Evolutionary conservation across 2,888 invertebrate genomes (phyloP), one percentile per base, ranked within the genome.

Genomic region (Chaetoderma sp.): DNA sequence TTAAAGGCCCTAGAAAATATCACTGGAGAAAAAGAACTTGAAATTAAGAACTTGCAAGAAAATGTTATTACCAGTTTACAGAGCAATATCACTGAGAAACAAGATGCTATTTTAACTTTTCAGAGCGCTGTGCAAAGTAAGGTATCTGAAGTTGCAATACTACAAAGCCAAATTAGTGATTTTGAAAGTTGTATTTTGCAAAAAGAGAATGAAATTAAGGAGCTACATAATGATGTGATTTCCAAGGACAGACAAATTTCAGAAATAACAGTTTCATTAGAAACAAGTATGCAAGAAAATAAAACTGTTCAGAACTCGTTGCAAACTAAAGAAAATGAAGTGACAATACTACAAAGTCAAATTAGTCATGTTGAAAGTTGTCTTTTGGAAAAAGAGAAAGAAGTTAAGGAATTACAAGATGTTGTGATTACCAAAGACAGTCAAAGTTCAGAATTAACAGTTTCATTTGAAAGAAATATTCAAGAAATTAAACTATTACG

Each of bases 401-500:
- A 65, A 39, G 52, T 54, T 47, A n/a, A 18, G 30, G 33, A 66
- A 32, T 36, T 59, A 39, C 27, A 50, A 54, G 16, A 28, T 28
- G 33, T 32, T 21, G 28, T 59, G 13, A 42, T 63, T 57, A 30
- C 56, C 47, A 47, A 60, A 71, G 56, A 47, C 52, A 36, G 23
- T 66, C 47, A 52, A 64, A 23, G 49, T 57, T 42, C 39, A 68
- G 18, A 58, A 66, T 54, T 28, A 62, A 30, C 52, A 68, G 5
- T 18, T 70, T 33, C 55, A 64, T 32, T 73, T 71, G 33, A 65
- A 74, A 32, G 72, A 54, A 63, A 70, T 54, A 81, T 89, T 90
- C 77, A 91, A 91, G 82, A 88, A 91, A 74, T 90, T 89, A 66
- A 91, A 91, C 50, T 76, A 33, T 50, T 75, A 27, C 67, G 65